phyloP scores from a whole-genome alignment of 2,797 vertebrate genomes.

The Melanotaenia nigrans region DNA sequence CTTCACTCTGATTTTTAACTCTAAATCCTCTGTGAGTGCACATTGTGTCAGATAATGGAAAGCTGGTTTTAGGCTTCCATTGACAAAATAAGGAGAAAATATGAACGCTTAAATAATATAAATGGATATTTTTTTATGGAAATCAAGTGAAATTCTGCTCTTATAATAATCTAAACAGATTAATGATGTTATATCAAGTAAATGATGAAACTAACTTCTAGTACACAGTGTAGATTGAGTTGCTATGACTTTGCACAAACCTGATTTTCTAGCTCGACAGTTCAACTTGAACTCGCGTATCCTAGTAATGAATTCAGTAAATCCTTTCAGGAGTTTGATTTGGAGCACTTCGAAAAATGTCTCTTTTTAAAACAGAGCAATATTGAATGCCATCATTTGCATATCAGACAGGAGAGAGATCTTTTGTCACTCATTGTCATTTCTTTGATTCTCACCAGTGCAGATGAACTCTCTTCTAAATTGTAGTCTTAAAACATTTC shows the following conservation, averaged over 20 bases:
- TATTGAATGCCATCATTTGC: conserved; percentile 43
- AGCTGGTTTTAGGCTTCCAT: background rate
- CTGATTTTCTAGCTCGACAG: background rate
- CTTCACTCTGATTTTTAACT: background rate
- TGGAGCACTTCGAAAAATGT: conserved; percentile 52
- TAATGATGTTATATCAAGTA: background rate
- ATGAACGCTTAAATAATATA: background rate
- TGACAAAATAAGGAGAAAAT: background rate
- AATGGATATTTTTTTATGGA: background rate
- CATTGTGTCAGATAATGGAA: background rate
- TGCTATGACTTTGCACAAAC: background rate
- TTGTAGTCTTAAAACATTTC: conserved; percentile 51
- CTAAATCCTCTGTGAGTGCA: background rate
- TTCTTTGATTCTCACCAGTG: conserved; percentile 55
- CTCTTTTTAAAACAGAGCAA: conserved; percentile 46
- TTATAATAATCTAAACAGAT: background rate
- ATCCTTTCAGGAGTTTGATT: conserved; percentile 48
- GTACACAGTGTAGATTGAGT: no score
- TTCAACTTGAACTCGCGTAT: background rate
- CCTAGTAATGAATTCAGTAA: conserved; percentile 43
- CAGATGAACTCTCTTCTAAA: conserved; percentile 70
- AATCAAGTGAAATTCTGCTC: background rate
- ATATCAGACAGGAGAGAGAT: conserved; percentile 42
- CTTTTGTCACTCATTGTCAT: conserved; percentile 60
- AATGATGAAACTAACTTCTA: background rate